Evolutionary conservation across 1,140 invertebrate genomes (phyloP), one percentile per base, ranked within the genome.

Genomic region (Drosophila willistoni): DNA sequence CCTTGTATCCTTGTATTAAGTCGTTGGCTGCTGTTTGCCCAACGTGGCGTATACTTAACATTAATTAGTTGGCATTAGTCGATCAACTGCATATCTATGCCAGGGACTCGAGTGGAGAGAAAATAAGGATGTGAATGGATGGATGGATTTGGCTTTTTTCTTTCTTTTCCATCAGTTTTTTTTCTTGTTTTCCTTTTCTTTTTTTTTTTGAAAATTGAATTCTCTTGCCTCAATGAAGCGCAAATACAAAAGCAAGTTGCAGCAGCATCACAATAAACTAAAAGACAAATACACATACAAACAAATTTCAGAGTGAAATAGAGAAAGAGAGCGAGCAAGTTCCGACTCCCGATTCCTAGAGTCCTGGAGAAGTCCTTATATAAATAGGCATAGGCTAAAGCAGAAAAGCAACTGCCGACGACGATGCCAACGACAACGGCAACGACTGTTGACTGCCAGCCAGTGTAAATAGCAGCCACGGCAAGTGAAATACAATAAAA

Each of bases 211-310:
- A 87, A 87, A 87, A 87, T 87, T 87, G 83, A 87, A 87, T 87
- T 87, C 79, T 51, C 64, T 71, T 87, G 84, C 83, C 73, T 87
- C 77, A 83, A 74, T 79, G 79, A 77, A 87, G 72, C 72, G 76
- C 83, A 86, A 86, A 79, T 68, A 87, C 83, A 82, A 87, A 83
- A 83, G 77, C 69, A 62, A 72, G 56, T 54, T 65, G 62, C 56
- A 47, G 77, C 69, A 69, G 68, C 72, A 67, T 68, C 70, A 87
- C 84, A 73, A 87, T 89, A 83, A 82, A 87, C 80, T 87, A 87
- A 87, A 87, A 83, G 83, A 87, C 77, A 87, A 87, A 87, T 80
- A 87, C 76, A 76, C 82, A 72, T 79, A 75, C 65, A 81, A 51
- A 51, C 71, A 77, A 82, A 79, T 71, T 64, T 64, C 67, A 36